phyloP scores from a whole-genome alignment of 1,140 invertebrate species.

The Eulimnadia texana region DNA sequence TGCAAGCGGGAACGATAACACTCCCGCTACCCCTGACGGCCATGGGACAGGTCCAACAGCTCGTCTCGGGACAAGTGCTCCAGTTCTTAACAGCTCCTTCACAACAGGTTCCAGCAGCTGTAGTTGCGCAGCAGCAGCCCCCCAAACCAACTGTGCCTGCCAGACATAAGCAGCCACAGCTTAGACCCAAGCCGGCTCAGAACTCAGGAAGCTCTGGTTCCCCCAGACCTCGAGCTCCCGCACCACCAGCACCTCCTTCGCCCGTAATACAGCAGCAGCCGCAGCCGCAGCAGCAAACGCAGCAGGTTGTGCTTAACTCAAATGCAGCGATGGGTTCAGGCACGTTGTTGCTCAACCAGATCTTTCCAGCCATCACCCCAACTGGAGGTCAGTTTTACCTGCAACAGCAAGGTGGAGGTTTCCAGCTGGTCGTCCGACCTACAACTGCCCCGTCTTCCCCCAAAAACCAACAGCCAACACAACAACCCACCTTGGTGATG shows the following conservation, averaged over 20 bases:
- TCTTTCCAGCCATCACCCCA: slow-evolving; percentile 20
- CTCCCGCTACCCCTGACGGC: neutral
- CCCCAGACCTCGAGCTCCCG: neutral
- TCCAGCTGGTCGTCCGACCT: slow-evolving; percentile 30
- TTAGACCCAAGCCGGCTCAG: slow-evolving; percentile 27
- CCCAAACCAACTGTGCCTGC: slow-evolving; percentile 1
- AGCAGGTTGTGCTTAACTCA: neutral
- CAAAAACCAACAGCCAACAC: slow-evolving; percentile 6
- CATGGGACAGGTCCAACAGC: neutral
- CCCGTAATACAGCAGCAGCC: slow-evolving; percentile 16
- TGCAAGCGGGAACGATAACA: slow-evolving; percentile 4
- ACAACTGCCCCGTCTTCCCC: slow-evolving; percentile 18
- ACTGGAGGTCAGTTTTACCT: slow-evolving; percentile 25
- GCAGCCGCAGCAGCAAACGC: slow-evolving; percentile 13
- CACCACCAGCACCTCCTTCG: slow-evolving; percentile 9
- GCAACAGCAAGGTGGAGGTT: slow-evolving; percentile 26
- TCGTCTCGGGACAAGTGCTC: slow-evolving; percentile 16
- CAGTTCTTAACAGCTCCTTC: slow-evolving; percentile 15
- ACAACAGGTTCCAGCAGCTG: slow-evolving; percentile 12
- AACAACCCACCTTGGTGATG: slow-evolving; percentile 5
- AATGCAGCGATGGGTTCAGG: slow-evolving; percentile 18
- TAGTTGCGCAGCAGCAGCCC: neutral
- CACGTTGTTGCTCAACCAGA: slow-evolving; percentile 22
- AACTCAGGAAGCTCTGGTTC: neutral
- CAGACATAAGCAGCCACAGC: slow-evolving; percentile 27